Evolutionary conservation across 2,797 vertebrate genomes (phyloP).

Genomic region (Cyclopterus lumpus): DNA sequence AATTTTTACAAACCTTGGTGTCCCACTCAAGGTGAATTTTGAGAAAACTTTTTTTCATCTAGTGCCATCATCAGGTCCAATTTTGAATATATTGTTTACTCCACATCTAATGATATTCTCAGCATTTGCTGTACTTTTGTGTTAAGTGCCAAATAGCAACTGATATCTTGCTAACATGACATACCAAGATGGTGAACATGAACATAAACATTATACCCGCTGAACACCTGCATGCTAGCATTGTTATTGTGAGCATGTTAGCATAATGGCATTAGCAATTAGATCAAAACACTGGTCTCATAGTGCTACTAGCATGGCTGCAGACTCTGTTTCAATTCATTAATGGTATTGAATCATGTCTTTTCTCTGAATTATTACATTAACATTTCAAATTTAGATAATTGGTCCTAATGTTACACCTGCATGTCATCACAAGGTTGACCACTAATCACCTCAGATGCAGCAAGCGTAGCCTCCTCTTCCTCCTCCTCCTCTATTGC

Average conservation of each 20-base stretch:
- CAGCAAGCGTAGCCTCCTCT: not conserved
- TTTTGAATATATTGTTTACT: not conserved
- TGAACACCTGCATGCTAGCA: not conserved
- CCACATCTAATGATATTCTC: not conserved
- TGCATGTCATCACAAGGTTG: conserved; percentile 22
- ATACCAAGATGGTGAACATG: not conserved
- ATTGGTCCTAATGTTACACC: conserved; percentile 18
- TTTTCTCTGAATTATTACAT: not conserved
- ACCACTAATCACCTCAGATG: conserved; percentile 11
- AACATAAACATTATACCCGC: not conserved
- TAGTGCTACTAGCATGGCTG: not conserved
- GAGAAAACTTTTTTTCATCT: not conserved
- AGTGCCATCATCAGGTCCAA: not conserved
- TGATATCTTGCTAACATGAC: not conserved
- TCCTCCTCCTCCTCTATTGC: conserved; percentile 9
- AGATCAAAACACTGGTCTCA: not conserved
- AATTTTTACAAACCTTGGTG: not conserved
- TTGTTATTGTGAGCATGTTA: not conserved
- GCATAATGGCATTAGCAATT: not conserved
- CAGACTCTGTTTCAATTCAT: not conserved
- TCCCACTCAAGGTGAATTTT: too few species aligned
- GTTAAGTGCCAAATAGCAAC: not conserved
- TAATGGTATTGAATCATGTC: not conserved
- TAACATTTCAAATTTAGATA: not conserved
- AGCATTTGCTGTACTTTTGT: not conserved